These are phyloP conservation scores for Choristoneura fumiferana DNA, from an alignment of 1,140 invertebrate genomes.

Conservation along the genomic window DNA sequence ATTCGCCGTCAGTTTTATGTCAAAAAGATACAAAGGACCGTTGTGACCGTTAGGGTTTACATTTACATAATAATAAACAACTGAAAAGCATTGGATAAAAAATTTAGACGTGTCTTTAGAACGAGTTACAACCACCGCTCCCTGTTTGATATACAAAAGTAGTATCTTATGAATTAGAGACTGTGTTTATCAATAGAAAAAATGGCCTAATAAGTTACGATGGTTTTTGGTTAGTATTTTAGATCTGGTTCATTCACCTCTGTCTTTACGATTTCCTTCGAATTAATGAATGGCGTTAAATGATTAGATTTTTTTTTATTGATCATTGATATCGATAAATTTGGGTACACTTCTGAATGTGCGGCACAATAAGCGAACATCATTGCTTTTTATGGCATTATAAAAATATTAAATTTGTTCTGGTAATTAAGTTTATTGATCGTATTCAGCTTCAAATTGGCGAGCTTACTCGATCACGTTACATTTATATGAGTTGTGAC, in stretches of 20 bases:
- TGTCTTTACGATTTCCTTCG: no score
- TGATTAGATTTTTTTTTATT: no score
- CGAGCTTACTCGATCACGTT: no score
- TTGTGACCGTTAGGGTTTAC: constrained; percentile 43
- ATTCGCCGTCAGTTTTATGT: constrained; percentile 35
- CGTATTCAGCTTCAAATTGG: no score
- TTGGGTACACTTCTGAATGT: neutral
- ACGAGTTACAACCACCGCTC: neutral
- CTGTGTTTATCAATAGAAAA: no score
- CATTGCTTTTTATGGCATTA: constrained; percentile 1
- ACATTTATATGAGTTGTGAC: no score
- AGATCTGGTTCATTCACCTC: no score
- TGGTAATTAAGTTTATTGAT: constrained; percentile 7
- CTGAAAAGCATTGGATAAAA: neutral
- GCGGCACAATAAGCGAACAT: neutral
- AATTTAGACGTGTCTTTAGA: neutral
- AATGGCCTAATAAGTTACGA: no score
- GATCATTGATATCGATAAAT: no score
- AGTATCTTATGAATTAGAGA: neutral
- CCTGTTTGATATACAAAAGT: neutral
- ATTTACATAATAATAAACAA: constrained; percentile 22
- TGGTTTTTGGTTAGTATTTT: no score
- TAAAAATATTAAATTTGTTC: constrained; percentile 9
- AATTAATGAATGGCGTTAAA: no score
- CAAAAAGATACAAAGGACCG: constrained; percentile 36